A percentile compares a stretch with the other conserved stretches of the same genome.
Conservation (phyloP, 2,113 vertebrate genomes). For the Actenoides lindsayi region DNA sequence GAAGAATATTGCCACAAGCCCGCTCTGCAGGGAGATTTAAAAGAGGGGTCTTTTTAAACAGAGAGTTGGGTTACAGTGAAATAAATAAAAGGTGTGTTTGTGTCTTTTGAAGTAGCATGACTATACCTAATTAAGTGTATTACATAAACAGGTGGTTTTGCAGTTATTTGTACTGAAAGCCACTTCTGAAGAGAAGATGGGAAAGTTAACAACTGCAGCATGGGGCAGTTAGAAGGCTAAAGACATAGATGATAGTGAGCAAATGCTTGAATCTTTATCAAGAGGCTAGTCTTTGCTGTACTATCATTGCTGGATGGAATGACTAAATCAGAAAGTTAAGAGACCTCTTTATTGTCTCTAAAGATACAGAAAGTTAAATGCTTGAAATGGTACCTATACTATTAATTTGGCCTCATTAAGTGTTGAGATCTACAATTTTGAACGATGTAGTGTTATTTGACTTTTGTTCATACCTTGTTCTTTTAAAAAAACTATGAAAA, state of each 20-base stretch:
- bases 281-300: neutral
- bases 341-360: conserved; percentile 48
- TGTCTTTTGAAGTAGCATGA: neutral
- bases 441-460: neutral
- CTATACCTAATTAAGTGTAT: neutral
- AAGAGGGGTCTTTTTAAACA: neutral
- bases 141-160: neutral
- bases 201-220: neutral
- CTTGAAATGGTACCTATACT: conserved; percentile 33
- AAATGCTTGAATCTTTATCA: neutral
- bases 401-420: conserved; percentile 53
- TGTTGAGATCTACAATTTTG: conserved; percentile 29
- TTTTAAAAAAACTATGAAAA: neutral
- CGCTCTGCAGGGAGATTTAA: neutral
- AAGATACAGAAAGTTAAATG: conserved; percentile 50
- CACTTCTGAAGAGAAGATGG: neutral
- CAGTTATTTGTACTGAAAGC: neutral
- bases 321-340: conserved; percentile 17
- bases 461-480: neutral
- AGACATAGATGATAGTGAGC: neutral
- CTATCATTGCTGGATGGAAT: conserved; percentile 15
- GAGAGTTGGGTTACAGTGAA: neutral
- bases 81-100: neutral
- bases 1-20: neutral
- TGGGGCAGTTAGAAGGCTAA: neutral